Evolutionary conservation across 2,888 invertebrate species (phyloP).

Genomic region (Tupiocoris notatus): DNA sequence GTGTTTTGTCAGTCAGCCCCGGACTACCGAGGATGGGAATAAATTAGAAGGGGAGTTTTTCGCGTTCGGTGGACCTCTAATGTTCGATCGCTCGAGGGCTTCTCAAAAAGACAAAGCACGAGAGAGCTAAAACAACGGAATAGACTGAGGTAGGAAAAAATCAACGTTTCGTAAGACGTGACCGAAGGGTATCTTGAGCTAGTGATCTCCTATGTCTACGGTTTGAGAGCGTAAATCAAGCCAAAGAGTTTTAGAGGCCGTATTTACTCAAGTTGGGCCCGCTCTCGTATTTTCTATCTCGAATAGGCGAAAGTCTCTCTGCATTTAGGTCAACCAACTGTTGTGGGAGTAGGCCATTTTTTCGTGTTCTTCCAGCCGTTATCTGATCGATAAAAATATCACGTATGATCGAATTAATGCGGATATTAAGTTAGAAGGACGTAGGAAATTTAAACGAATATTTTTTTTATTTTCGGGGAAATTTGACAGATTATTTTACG

Average conservation of each 20-base stretch:
- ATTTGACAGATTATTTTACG: no score
- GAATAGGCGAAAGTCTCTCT: neutral
- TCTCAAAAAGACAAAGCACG: neutral
- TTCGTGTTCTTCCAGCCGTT: no score
- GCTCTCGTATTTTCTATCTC: neutral
- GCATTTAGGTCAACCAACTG: neutral
- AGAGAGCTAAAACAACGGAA: neutral
- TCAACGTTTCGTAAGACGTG: neutral
- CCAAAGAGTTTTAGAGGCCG: neutral
- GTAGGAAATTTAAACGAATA: no score
- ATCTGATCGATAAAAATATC: no score
- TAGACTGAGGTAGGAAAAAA: neutral
- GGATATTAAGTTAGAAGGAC: no score
- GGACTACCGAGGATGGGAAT: constrained; percentile 6
- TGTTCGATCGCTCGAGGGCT: neutral
- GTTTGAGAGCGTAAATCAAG: neutral
- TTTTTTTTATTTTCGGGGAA: no score
- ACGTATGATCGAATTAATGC: no score
- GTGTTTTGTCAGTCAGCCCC: neutral
- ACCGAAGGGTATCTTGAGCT: neutral
- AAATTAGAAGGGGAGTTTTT: constrained; percentile 24
- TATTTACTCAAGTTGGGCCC: neutral
- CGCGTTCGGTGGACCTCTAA: neutral
- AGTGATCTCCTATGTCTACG: neutral
- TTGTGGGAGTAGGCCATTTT: neutral